Percentiles rank a stretch among this genome's conserved stretches.
Evolutionary conservation across 2,797 vertebrate genomes (phyloP).

Genomic region (Melanotaenia boesemani): DNA sequence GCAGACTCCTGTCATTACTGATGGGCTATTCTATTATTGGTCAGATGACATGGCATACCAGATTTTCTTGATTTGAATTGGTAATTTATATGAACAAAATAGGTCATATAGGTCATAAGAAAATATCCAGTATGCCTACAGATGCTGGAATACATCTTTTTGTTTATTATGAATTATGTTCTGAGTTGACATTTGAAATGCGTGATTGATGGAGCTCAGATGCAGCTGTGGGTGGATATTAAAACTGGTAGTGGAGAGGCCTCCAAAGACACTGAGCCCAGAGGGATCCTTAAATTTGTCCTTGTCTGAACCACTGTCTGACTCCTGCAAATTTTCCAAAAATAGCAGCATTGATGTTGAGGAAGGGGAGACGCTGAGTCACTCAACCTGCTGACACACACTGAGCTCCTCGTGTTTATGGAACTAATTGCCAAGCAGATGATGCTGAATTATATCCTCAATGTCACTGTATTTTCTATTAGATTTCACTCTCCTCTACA

Average conservation of each 20-base stretch:
- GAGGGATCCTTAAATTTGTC: conserved; percentile 61
- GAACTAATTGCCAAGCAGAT: conserved; percentile 41
- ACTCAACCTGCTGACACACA: conserved; percentile 44
- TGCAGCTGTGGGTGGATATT: conserved; percentile 32
- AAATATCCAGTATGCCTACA: background rate
- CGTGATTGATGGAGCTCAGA: conserved; percentile 46
- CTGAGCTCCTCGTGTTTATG: conserved; percentile 25
- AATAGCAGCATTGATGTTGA: conserved; percentile 49
- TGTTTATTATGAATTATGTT: conserved; percentile 24
- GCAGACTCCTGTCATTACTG: background rate
- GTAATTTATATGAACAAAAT: background rate
- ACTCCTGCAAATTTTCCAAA: conserved; percentile 48
- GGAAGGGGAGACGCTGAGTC: conserved; percentile 23
- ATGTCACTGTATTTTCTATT: conserved; percentile 11
- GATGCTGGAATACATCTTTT: background rate
- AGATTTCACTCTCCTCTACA: conserved; percentile 1
- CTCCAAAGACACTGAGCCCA: conserved; percentile 45
- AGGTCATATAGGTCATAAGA: background rate
- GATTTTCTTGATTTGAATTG: no score
- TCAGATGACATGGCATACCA: no score
- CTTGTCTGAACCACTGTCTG: conserved; percentile 49
- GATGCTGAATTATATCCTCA: conserved; percentile 14
- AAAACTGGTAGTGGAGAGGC: conserved; percentile 38
- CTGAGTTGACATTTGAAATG: conserved; percentile 27
- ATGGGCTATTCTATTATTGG: no score